Evolutionary conservation across 2,113 vertebrate genomes (phyloP), one percentile per base, ranked within the genome.

Genomic region (Rhizomys pruinosus): DNA sequence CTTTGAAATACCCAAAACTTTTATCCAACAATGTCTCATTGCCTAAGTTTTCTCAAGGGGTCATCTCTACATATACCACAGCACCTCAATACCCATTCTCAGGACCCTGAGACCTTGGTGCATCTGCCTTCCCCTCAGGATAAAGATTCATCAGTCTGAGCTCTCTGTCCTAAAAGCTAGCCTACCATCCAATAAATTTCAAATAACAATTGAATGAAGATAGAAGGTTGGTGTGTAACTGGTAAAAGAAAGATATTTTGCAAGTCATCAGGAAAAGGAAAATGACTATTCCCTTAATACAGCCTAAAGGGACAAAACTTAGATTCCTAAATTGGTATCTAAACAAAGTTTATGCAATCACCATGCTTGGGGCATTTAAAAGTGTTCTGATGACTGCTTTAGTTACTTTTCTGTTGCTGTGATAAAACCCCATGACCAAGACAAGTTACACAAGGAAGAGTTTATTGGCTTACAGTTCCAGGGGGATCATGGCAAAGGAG

Each of bases 1-100:
- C 55, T 92, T 64, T 73, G 47, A 93, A 90, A 87, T 86, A 84
- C 61, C 37, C 64, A 84, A 82, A 66, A 66, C 61, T 84, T 84
- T 44, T n/a, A n/a, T n/a, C n/a, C n/a, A n/a, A n/a, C n/a, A 84
- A 72, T n/a, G 7, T 84, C 84, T 84, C 66, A 16, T 52, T 39
- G 16, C 37, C 84, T 44, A 44, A 74, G 37, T 76, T 68, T 68
- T 34, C 27, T 79, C 68, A 47, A 64, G 17, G 34, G 1, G 7
- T 16, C 0, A 7, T 74, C 69, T 63, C 80, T 69, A 27, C 25
- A n/a, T 66, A 4, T 10, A 64, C 63, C 34, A 13, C 25, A 42
- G 76, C 4, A 61, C 61, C 3, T 68, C 59, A 34, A 76, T 19
- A 6, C 55, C 34, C 55, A n/a, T 57, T 89, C 64, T 72, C 29